Evolutionary conservation across 2,888 invertebrate species (phyloP), one percentile per base, ranked within the genome.

Genomic region (Pollenia griseotomentosa): DNA sequence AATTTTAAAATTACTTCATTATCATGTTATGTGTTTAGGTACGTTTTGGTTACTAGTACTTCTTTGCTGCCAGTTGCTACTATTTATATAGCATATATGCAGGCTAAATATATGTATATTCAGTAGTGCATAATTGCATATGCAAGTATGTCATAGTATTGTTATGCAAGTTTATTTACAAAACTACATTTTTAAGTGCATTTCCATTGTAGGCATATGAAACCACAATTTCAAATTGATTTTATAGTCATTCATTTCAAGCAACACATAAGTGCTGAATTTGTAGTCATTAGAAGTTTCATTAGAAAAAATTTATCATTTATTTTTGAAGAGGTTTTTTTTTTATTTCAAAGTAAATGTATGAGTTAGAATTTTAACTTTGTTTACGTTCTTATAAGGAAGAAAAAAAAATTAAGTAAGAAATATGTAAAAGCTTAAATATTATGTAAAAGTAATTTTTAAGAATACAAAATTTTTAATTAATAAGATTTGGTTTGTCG

Each of bases 171-270:
- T 65, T 16, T 68, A 33, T 14, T 11, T 51, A 2, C 57, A 66
- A 68, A 44, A 53, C 19, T 57, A n/a, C 12, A 42, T 59, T 51
- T 66, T 55, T 19, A 7, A 51, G 11, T 63, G 53, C 55, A 61
- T 70, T 55, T 61, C 19, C 10, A 19, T 84, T 70, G 59, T 11
- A 14, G 77, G n/a, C 42, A 48, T n/a, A 61, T 16, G 40, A 81
- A 77, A 81, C 81, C 85, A 81, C 80, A 85, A 77, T 65, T 70
- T 66, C 8, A 82, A 82, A 82, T 78, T 82, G 78, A 82, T 82
- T 82, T 77, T 68, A 66, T 66, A 81, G 44, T 65, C 65, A 42
- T 81, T 82, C 53, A 57, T 81, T 75, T 46, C 23, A 10, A 65
- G 57, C 44, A 71, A 12, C 40, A 44, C 46, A 40, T 66, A 51